Percentiles rank a stretch among this genome's conserved stretches.
These are phyloP conservation scores for Xenus cinereus DNA, from an alignment of 2,113 vertebrate genomes.

Conservation along the genomic window DNA sequence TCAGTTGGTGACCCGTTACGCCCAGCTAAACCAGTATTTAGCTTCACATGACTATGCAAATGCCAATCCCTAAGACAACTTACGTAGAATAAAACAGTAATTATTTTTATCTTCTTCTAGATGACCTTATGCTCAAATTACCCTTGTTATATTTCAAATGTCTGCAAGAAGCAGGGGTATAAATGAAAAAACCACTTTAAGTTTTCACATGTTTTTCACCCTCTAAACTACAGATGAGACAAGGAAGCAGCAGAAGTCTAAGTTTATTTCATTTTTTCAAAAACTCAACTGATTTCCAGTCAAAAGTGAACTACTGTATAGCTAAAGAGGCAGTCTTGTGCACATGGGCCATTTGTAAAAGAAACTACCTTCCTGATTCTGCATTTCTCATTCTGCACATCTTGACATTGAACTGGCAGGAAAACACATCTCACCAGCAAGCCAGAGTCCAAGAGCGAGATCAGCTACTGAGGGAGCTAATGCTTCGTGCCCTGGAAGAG, in stretches of 20 bases:
- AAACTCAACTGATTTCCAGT: not conserved
- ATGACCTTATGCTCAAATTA: not conserved
- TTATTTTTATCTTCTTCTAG: not conserved
- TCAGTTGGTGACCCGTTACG: not conserved
- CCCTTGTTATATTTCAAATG: not conserved
- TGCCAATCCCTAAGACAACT: not conserved
- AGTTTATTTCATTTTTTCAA: not conserved
- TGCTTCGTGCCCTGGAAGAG: not conserved
- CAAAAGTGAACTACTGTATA: not conserved
- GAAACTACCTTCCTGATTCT: not conserved
- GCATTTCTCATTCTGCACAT: not conserved
- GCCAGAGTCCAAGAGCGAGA: rapidly evolving
- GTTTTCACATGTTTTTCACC: not conserved
- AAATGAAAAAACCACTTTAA: not conserved
- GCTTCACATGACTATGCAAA: not conserved
- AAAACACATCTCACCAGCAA: not conserved
- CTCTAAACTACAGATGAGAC: not conserved
- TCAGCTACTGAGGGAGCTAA: rapidly evolving
- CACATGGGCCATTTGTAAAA: not conserved
- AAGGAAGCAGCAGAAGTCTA: not conserved
- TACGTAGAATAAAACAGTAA: not conserved
- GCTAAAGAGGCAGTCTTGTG: not conserved
- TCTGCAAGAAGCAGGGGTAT: not conserved
- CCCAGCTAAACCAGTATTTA: not conserved
- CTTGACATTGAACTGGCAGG: not conserved